A percentile compares a stretch with the other conserved stretches of the same genome.
phyloP scores from a whole-genome alignment of 1,140 invertebrate genomes.

The Hypothenemus hampei region DNA sequence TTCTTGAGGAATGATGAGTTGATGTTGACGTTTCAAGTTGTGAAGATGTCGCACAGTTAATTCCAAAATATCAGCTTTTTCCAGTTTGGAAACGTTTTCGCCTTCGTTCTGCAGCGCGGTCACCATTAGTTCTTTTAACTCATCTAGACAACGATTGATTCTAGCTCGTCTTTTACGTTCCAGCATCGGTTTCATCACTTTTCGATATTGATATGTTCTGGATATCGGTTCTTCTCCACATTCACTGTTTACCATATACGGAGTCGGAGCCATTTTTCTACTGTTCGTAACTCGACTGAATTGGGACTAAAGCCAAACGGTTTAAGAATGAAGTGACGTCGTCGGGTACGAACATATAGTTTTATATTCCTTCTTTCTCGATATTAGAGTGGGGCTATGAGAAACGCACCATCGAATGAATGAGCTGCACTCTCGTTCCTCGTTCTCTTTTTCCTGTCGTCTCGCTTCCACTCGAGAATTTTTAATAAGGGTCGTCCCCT shows the following conservation, averaged over 20 bases:
- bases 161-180: conserved; percentile 88
- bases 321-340: conserved; percentile 31
- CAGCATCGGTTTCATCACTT: conserved; percentile 94
- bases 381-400: conserved; percentile 25
- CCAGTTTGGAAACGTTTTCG: conserved; percentile 86
- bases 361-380: conserved; percentile 30
- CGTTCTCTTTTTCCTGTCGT: not conserved
- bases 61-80: conserved; percentile 96
- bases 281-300: no score
- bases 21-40: conserved; percentile 69
- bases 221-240: conserved; percentile 62
- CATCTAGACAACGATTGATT: conserved; percentile 91
- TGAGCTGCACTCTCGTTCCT: conserved; percentile 1
- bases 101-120: conserved; percentile 79
- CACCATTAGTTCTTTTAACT: conserved; percentile 89
- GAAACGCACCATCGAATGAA: conserved; percentile 22
- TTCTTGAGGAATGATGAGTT: conserved; percentile 58
- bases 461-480: conserved; percentile 4
- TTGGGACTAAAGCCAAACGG: conserved; percentile 5
- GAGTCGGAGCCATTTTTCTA: conserved; percentile 38
- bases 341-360: conserved; percentile 22
- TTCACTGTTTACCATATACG: conserved; percentile 37
- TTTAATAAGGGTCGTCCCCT: not conserved
- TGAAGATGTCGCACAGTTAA: conserved; percentile 89
- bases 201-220: conserved; percentile 85